Evolutionary conservation across 2,797 vertebrate species (phyloP), one percentile per base, ranked within the genome.

Genomic region (Ptychobarbus kaznakovi): DNA sequence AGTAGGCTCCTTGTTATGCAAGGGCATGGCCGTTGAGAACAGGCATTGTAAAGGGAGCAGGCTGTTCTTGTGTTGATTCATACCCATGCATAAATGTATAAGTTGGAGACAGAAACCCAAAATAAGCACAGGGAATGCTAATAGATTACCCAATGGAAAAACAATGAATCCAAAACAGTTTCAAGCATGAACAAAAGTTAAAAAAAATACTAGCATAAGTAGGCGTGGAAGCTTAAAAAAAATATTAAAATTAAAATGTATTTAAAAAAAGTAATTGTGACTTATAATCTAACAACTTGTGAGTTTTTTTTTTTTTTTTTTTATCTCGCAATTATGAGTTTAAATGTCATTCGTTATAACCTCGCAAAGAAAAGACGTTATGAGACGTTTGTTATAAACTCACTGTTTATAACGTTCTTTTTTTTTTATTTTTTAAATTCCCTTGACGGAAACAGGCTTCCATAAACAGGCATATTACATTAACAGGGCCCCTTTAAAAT

Each of bases 1-100:
- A 92, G 84, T 84, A 75, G 84, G 44, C 82, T 82, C 81, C 86
- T 90, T 91, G 90, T 92, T 91, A 81, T 61, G 61, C 74, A 77
- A 80, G 80, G 83, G 82, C 85, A 53, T 73, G 75, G 83, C 82
- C 81, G 80, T 86, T 88, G 86, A 90, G 73, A 82, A 81, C 63
- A 65, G 58, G 76, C 89, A 87, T 90, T 91, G 89, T 89, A 28
- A 75, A 79, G 61, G 25, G 74, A 86, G 78, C 28, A 56, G 78
- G 66, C 80, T 66, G 80, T 83, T 83, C 86, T 88, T 81, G 69
- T 89, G 82, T 79, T 74, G 32, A 86, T 88, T 82, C 75, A 87
- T 82, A 70, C 38, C 86, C 69, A 81, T 86, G 75, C 74, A 88
- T 88, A 66, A 77, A 89, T 86, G 58, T 90, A 81, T 88, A 85